Evolutionary conservation across 2,113 vertebrate species (phyloP), one percentile per base, ranked within the genome.

Genomic region (Petroica traversi): DNA sequence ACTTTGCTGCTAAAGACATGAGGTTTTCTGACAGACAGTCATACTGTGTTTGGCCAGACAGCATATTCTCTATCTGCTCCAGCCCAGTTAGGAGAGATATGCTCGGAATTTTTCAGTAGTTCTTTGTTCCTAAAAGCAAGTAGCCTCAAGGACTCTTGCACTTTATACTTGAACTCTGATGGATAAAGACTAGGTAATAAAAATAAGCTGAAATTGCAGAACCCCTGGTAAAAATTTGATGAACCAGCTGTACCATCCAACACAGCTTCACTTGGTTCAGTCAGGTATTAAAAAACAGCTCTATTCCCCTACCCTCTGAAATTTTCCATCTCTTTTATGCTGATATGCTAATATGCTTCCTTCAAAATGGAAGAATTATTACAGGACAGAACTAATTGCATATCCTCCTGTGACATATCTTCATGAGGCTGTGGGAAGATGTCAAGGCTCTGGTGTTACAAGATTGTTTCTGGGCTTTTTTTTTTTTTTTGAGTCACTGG

Each of bases 41-140:
- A 62, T 22, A 45, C 71, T 85, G 58, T 45, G 77, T 92, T 92
- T 95, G 93, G 64, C 78, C 84, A 94, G 74, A 94, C 61, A 82
- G 36, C 59, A 36, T 41, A 79, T 88, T 89, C 62, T 88, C 38
- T 73, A 3, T 73, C 45, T 69, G 29, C 29, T 91, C 8, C 62
- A 43, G 81, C 87, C 75, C 58, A 45, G 69, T 85, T 95, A 78
- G 49, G 18, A 57, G 62, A 88, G 93, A 68, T 90, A 88, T 4
- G 29, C 71, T 83, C 79, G 59, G 62, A 95, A 94, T 91, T 92
- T 89, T 89, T 89, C 67, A 64, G 81, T n/a, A 79, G 54, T 66
- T 94, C 77, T 93, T 94, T 95, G 66, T 79, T 93, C 58, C 89
- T 94, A 49, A 92, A 88, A 93, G 66, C 62, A 68, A 92, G 49